These are phyloP conservation scores for Tadarida brasiliensis DNA, from an alignment of 2,797 vertebrate species.

Conservation along the genomic window DNA sequence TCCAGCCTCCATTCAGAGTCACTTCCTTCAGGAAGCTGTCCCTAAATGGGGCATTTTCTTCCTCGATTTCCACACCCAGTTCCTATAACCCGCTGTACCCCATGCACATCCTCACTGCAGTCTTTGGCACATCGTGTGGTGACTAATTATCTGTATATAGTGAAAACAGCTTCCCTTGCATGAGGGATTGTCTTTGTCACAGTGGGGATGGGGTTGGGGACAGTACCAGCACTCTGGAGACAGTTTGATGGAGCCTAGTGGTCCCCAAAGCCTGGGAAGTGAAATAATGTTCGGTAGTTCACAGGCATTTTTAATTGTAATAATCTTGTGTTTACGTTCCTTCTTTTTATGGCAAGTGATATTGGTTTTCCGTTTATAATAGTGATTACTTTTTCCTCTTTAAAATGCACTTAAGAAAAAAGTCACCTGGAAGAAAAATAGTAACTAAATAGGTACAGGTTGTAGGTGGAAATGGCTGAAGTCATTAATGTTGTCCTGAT, in stretches of 20 bases:
- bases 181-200: slow-evolving; percentile 22
- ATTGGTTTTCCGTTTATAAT: slow-evolving; percentile 65
- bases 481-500: background rate
- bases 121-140: background rate
- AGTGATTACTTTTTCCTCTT: slow-evolving; percentile 67
- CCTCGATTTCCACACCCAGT: background rate
- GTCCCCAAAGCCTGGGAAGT: background rate
- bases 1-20: background rate
- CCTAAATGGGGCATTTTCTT: background rate
- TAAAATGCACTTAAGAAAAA: slow-evolving; percentile 61
- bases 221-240: background rate
- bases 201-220: background rate
- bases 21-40: slow-evolving; percentile 37
- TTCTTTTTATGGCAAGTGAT: slow-evolving; percentile 27
- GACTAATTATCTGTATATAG: slow-evolving; percentile 63
- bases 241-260: background rate
- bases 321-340: background rate
- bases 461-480: background rate
- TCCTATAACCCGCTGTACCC: background rate
- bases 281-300: background rate
- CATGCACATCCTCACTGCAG: background rate
- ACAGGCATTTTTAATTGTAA: slow-evolving; percentile 11
- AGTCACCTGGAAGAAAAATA: slow-evolving; percentile 23
- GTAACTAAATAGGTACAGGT: background rate
- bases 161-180: background rate